These are phyloP conservation scores for Sula dactylatra DNA, from an alignment of 2,113 vertebrate genomes.

Conservation along the genomic window DNA sequence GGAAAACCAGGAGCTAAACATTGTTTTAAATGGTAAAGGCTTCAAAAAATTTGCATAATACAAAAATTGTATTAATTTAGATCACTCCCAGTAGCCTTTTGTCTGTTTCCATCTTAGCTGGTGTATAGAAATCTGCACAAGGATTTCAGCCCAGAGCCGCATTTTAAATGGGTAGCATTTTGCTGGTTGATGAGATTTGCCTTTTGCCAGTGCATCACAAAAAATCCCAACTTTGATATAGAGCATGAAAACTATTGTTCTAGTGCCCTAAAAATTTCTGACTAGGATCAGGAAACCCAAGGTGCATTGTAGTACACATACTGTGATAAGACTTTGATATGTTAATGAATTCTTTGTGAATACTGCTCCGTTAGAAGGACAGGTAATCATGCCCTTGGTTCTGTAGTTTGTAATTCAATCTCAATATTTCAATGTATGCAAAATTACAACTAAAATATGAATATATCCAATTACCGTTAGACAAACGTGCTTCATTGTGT, in stretches of 20 bases:
- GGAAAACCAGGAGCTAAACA: neutral
- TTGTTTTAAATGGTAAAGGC: neutral
- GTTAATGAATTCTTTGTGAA: neutral
- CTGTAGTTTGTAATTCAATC: neutral
- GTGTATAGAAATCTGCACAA: neutral
- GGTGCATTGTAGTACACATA: rapidly evolving
- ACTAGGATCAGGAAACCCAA: neutral
- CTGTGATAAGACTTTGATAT: neutral
- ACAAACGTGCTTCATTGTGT: neutral
- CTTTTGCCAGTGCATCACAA: neutral
- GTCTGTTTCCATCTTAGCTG: neutral
- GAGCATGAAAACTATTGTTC: neutral
- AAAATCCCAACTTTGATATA: neutral
- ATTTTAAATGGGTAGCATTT: neutral
- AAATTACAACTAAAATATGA: neutral
- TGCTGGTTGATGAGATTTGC: neutral
- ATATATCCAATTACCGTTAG: neutral
- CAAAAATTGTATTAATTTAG: neutral
- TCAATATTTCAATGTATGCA: neutral
- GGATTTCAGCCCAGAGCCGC: neutral
- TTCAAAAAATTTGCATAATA: neutral
- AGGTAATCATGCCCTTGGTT: neutral
- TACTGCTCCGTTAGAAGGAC: neutral
- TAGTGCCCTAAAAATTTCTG: neutral
- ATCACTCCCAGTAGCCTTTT: neutral